Percentiles rank a stretch among this genome's conserved stretches.
These are phyloP conservation scores for Halichoerus grypus DNA, from an alignment of 2,113 vertebrate genomes.

Conservation along the genomic window DNA sequence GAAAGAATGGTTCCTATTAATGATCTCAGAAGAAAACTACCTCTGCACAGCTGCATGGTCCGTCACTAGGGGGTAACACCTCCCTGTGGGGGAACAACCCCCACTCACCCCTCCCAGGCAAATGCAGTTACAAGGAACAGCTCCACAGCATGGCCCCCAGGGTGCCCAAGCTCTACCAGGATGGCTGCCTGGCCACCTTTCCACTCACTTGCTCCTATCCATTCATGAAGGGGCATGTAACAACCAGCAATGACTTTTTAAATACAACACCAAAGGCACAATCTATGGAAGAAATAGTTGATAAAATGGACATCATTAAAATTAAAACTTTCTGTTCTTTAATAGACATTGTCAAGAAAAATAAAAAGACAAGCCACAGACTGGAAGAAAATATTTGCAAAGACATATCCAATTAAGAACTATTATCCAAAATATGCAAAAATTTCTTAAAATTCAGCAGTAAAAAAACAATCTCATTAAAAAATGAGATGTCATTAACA, in stretches of 20 bases:
- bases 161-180: not conserved
- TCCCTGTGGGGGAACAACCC: not conserved
- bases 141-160: not conserved
- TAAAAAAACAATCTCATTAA: not conserved
- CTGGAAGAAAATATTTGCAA: not conserved
- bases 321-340: not conserved
- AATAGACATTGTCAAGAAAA: not conserved
- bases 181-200: not conserved
- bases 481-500: not conserved
- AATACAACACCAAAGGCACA: not conserved
- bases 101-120: not conserved
- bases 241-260: not conserved
- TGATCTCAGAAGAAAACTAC: slow-evolving; percentile 41
- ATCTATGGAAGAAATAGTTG: not conserved
- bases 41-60: not conserved
- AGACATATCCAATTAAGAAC: not conserved
- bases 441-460: not conserved
- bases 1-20: slow-evolving; percentile 85
- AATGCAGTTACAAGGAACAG: not conserved
- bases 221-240: not conserved
- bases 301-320: not conserved
- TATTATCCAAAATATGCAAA: not conserved
- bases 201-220: not conserved
- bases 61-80: not conserved
- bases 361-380: not conserved